Conservation (phyloP, 2,888 invertebrate species). For the Megamerina dolium region DNA sequence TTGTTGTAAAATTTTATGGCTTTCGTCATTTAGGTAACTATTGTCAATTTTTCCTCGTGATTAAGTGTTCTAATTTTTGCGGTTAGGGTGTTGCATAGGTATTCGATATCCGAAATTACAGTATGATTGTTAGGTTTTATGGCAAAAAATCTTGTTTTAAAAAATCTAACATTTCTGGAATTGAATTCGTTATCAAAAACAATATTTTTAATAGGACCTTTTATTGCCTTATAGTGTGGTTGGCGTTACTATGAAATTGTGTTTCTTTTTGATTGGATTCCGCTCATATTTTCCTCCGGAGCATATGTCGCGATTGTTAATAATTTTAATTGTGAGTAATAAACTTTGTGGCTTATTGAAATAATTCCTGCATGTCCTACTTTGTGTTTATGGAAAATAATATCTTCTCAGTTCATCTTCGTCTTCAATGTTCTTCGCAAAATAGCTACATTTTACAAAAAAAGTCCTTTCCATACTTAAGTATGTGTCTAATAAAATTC, state of each 20-base stretch:
- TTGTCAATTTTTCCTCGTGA: no score
- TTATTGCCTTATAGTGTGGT: slow-evolving; percentile 11
- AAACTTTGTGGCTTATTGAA: slow-evolving; percentile 17
- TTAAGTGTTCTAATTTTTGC: slow-evolving; percentile 9
- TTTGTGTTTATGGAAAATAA: slow-evolving; percentile 19
- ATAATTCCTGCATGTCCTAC: slow-evolving; percentile 19
- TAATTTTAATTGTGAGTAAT: slow-evolving; percentile 16
- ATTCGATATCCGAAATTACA: slow-evolving; percentile 6
- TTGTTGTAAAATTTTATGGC: slow-evolving; percentile 6
- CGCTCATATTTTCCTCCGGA: no score
- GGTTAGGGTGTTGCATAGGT: slow-evolving; percentile 5
- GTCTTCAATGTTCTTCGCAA: slow-evolving; percentile 14
- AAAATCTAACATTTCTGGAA: no score
- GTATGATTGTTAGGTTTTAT: slow-evolving; percentile 13
- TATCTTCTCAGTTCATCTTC: slow-evolving; percentile 17
- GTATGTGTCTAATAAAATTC: no score
- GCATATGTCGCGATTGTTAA: slow-evolving; percentile 21
- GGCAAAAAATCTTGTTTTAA: slow-evolving; percentile 2
- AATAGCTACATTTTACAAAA: no score
- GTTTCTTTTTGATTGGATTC: slow-evolving; percentile 14
- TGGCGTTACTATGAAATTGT: slow-evolving; percentile 13
- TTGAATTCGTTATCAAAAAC: slow-evolving; percentile 15
- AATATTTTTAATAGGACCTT: slow-evolving; percentile 6
- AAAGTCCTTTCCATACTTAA: no score
- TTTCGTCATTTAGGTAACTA: no score